Base-by-base conservation (phyloP, 92 coral and sea anemone species). In the Galaxea fascicularis region DNA sequence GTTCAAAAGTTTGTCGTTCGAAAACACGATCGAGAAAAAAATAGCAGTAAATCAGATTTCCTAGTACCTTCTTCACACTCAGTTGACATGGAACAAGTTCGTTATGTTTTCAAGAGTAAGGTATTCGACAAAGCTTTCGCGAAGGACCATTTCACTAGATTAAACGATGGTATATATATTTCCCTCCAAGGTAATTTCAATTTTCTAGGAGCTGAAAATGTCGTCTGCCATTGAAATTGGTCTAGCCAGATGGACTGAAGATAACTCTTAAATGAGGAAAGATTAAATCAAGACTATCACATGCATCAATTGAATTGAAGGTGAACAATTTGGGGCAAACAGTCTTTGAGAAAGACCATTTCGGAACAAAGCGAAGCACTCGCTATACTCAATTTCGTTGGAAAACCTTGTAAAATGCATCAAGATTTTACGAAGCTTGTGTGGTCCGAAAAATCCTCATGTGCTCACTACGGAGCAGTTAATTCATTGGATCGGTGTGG, bases 321-420 rank as follows among this genome's bases (percentile, higher is more conserved):
- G 58, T 30, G 25, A 35, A 80, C 71, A 27, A 80, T 80, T 68
- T 53, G 35, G 28, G 65, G 52, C 30, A 64, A 80, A 16, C 29
- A 51, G 31, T 5, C 56, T 69, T 21, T 35, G 10, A 24, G 8
- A 21, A 79, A 79, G 16, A 70, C 49, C 14, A 24, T 69, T 56
- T 69, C 76, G 22, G 66, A 66, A 51, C 41, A 44, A 26, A 2
- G 21, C 25, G 35, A 69, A 54, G 51, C 27, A 15, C 6, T 15
- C 10, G 39, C 12, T 54, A 18, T 10, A 16, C 10, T 45, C 39
- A 52, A 54, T 15, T 67, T 11, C 10, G 11, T 41, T 1, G 14
- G 44, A 65, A 16, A 54, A 18, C 18, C 65, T 51, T 79, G 62
- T 26, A 52, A 80, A 39, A 52, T 24, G 54, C 60, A 51, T 22